phyloP scores from a whole-genome alignment of 1,140 invertebrate genomes.

The Chironomus tepperi region DNA sequence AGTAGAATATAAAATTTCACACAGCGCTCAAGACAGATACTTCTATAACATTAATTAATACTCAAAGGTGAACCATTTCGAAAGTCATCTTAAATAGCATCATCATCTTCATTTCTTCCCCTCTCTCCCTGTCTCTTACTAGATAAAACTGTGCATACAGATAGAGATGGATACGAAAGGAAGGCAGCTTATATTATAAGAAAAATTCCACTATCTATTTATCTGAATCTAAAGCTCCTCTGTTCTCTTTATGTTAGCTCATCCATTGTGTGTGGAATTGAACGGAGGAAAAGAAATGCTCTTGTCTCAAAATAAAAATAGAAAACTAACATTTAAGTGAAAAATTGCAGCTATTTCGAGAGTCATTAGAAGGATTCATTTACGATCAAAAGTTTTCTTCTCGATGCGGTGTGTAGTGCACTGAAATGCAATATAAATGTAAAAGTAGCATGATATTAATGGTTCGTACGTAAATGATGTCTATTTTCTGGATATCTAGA shows the following conservation, averaged over 20 bases:
- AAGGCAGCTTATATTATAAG: no score
- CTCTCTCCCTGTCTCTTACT: no score
- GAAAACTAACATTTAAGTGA: background rate
- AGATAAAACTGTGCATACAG: no score
- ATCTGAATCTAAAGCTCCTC: background rate
- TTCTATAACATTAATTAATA: background rate
- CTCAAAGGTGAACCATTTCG: constrained; percentile 9
- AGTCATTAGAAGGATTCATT: constrained; percentile 21
- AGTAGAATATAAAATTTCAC: background rate
- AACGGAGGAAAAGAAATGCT: background rate
- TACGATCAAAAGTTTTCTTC: constrained; percentile 1
- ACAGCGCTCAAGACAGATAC: background rate
- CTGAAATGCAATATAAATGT: no score
- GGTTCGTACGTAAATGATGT: no score
- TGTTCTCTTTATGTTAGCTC: background rate
- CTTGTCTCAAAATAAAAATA: no score
- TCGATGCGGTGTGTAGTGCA: no score
- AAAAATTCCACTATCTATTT: no score
- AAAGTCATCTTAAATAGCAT: constrained; percentile 1
- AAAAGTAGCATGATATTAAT: no score
- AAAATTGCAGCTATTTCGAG: constrained; percentile 19
- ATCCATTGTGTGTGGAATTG: background rate
- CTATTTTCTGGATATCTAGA: no score
- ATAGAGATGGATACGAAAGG: no score
- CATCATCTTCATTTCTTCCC: background rate